Base-by-base conservation (phyloP, 2,888 invertebrate genomes). In the Muschampia plurimacula region DNA sequence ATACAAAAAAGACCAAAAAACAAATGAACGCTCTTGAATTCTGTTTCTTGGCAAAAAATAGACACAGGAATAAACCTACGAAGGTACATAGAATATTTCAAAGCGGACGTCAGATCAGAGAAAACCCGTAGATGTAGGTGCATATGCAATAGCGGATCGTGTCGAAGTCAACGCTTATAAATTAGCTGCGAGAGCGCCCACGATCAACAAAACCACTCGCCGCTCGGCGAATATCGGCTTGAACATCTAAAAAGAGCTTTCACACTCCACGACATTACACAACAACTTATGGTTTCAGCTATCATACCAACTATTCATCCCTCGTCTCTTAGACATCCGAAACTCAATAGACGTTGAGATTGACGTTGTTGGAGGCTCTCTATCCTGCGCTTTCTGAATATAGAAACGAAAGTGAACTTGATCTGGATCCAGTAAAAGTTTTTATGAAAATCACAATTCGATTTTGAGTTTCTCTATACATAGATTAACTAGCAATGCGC, bases 131-230 rank as follows among this genome's bases (percentile, higher is more conserved):
- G 67, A 72, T 72, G 72, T 72, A 72, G 69, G 73, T 67, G 78
- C 85, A 84, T 83, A 84, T 80, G 86, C 84, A 88, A 89, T 88
- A 88, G 86, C 83, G 85, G 86, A 83, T 86, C 88, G 90, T 89
- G 90, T 89, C 85, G 86, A 81, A 85, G 84, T 86, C 88, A 84
- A 88, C 91, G 88, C 88, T 85, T 92, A 92, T 93, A 93, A 93
- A 93, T 93, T 92, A 92, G 89, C 86, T 86, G 89, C 81, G 83
- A 86, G 83, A 83, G 84, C 79, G 77, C 77, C 82, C 82, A 80
- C 78, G 81, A 79, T 79, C 85, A 89, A 91, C 90, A 89, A 91
- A 90, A 91, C 91, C 84, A 87, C 88, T 81, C 81, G 83, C 81
- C 83, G 78, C 80, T 77, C 79, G 78, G 83, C 84, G 83, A 83